Evolutionary conservation across 2,113 vertebrate genomes (phyloP).

Genomic region (Jacana jacana): DNA sequence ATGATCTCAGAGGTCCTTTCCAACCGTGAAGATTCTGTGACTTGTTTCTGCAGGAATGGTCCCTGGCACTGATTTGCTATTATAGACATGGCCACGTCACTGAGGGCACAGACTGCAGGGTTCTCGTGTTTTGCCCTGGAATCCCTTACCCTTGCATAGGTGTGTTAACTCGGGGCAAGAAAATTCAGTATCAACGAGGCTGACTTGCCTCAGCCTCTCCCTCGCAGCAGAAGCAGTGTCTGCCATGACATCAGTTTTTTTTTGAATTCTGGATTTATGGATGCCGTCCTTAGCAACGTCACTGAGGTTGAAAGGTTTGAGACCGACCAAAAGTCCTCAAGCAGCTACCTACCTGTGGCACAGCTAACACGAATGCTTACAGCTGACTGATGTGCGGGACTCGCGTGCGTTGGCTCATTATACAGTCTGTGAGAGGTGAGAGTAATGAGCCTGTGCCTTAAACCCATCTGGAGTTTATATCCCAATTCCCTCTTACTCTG

Average conservation of each 20-base stretch:
- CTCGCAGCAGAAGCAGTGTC: neutral
- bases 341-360: neutral
- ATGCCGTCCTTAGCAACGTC: neutral
- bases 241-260: neutral
- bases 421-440: neutral
- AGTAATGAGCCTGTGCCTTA: constrained; percentile 16
- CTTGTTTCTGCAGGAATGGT: neutral
- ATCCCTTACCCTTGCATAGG: neutral
- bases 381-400: neutral
- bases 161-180: neutral
- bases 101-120: neutral
- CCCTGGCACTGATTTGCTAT: neutral
- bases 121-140: neutral
- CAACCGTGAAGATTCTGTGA: no score
- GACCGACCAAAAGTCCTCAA: neutral
- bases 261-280: neutral
- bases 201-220: neutral
- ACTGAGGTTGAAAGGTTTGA: neutral
- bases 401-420: neutral
- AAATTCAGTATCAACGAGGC: neutral
- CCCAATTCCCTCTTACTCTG: constrained; percentile 11
- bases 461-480: constrained; percentile 11
- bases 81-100: rapidly evolving
- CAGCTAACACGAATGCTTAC: neutral
- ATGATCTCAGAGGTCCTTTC: no score